These are phyloP conservation scores for Monochamus alternatus DNA, from an alignment of 2,888 invertebrate species.

Conservation along the genomic window DNA sequence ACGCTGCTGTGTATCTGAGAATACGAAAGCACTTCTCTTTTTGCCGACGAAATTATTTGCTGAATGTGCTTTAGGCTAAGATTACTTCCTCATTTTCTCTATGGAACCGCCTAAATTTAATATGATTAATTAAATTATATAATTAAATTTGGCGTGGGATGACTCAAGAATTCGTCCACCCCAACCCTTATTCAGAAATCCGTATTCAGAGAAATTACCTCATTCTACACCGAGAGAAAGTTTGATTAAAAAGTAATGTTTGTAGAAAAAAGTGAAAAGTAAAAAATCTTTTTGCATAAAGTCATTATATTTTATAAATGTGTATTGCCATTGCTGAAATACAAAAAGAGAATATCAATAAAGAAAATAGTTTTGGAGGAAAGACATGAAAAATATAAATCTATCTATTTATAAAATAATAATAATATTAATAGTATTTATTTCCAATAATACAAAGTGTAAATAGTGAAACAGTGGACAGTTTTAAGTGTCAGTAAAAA, in stretches of 20 bases:
- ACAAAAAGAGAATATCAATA: no score
- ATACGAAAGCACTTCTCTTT: neutral
- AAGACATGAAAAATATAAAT: no score
- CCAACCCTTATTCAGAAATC: neutral
- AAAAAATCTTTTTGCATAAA: no score
- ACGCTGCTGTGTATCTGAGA: neutral
- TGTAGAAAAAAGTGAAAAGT: no score
- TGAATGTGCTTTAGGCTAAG: neutral
- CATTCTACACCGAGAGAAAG: neutral
- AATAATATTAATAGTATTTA: no score
- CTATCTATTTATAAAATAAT: no score
- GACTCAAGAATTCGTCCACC: constrained; percentile 1
- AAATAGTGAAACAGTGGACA: no score
- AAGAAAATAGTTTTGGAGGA: no score
- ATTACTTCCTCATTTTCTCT: neutral
- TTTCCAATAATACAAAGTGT: no score
- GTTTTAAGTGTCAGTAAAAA: no score
- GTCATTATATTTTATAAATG: no score
- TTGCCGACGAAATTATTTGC: neutral
- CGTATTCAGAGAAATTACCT: neutral
- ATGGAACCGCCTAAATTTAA: neutral
- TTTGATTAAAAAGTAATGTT: neutral
- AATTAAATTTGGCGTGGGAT: constrained; percentile 10
- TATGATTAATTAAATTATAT: constrained; percentile 8
- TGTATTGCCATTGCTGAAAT: no score